Percentiles rank a stretch among this genome's conserved stretches.
phyloP scores from a whole-genome alignment of 2,888 invertebrate species.

The Apamea sordens region DNA sequence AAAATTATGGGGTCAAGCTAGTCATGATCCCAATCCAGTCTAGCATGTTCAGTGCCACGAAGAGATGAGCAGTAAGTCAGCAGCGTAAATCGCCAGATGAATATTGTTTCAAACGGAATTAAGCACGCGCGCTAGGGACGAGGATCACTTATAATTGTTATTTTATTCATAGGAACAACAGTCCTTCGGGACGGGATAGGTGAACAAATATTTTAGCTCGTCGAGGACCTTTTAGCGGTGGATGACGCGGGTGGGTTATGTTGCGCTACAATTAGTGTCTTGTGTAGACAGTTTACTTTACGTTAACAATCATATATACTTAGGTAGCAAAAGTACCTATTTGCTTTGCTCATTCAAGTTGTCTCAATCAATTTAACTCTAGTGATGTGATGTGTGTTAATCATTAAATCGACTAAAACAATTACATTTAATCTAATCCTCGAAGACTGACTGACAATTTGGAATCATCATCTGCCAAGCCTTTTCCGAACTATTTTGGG shows the following conservation, averaged over 20 bases:
- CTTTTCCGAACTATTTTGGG: no score
- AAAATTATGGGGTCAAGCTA: neutral
- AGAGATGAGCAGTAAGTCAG: conserved; percentile 71
- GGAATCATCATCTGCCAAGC: no score
- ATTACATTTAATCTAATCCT: neutral
- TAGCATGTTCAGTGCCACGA: conserved; percentile 5
- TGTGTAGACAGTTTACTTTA: neutral
- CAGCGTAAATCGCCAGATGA: conserved; percentile 86
- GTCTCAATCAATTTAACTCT: neutral
- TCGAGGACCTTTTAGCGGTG: conserved; percentile 85
- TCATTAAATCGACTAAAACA: neutral
- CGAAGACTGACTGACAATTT: neutral
- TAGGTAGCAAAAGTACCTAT: neutral
- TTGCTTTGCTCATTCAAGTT: neutral
- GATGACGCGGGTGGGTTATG: conserved; percentile 35
- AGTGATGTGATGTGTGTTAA: neutral
- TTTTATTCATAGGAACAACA: conserved; percentile 91
- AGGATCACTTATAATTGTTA: conserved; percentile 90
- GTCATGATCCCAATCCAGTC: neutral
- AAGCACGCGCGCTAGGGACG: conserved; percentile 85
- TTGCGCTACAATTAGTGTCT: conserved; percentile 39
- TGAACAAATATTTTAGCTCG: conserved; percentile 87
- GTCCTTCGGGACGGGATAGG: conserved; percentile 86
- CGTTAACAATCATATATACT: neutral
- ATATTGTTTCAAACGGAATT: conserved; percentile 90